Percentiles rank a stretch among this genome's conserved stretches.
phyloP scores from a whole-genome alignment of 2,888 invertebrate genomes.

The Aphodius granarius region DNA sequence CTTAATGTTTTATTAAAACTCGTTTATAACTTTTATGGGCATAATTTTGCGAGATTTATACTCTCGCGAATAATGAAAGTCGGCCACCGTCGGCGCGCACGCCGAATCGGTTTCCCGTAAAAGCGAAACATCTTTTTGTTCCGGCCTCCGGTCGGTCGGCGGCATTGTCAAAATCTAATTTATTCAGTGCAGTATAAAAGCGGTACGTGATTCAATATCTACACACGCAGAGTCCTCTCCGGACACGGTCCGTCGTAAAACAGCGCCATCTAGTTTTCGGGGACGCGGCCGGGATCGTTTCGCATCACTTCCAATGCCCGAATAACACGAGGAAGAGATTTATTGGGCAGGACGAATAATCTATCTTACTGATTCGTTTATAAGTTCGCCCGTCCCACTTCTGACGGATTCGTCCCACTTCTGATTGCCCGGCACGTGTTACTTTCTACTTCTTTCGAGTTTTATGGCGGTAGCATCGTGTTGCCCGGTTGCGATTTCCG shows the following conservation, averaged over 20 bases:
- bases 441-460: not conserved
- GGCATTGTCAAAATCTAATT: slow-evolving; percentile 10
- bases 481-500: not conserved
- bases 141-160: not conserved
- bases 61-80: not conserved
- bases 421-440: not conserved
- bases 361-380: not conserved
- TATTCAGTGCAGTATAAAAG: slow-evolving; percentile 5
- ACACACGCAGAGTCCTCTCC: not conserved
- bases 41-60: not conserved
- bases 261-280: not conserved
- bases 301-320: not conserved
- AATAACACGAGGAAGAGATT: not conserved
- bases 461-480: not conserved
- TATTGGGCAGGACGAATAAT: not conserved
- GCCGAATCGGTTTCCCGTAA: not conserved
- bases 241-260: not conserved
- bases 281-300: not conserved
- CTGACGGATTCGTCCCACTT: not conserved
- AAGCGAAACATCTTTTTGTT: slow-evolving; percentile 5
- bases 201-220: slow-evolving; percentile 1
- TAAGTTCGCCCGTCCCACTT: not conserved
- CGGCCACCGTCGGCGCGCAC: not conserved
- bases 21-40: not conserved
- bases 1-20: not conserved